Evolutionary conservation across 2,797 vertebrate genomes (phyloP).

Genomic region (Tiaroga cobitis): DNA sequence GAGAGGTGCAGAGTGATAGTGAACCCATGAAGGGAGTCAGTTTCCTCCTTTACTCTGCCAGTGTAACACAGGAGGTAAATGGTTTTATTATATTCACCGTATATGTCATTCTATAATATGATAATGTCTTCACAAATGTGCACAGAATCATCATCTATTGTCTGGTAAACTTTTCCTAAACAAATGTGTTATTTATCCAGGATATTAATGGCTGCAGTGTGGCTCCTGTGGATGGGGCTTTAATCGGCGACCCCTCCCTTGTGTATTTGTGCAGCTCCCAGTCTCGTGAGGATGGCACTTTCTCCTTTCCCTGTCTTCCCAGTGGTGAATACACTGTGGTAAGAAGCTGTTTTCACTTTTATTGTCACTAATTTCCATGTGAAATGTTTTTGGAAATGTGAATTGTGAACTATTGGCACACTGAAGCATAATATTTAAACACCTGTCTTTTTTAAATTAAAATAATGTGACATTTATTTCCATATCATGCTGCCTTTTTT

Average conservation of each 20-base stretch:
- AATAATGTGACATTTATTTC: no score
- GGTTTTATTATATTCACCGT: not conserved
- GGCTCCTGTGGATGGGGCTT: conserved; percentile 86
- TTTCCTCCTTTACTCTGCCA: conserved; percentile 93
- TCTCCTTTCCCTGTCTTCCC: conserved; percentile 89
- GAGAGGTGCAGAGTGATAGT: conserved; percentile 94
- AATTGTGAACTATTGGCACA: not conserved
- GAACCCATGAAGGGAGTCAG: conserved; percentile 98
- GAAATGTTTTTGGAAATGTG: not conserved
- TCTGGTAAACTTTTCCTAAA: not conserved
- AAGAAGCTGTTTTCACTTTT: conserved; percentile 46
- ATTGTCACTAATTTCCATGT: not conserved
- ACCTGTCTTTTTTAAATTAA: no score
- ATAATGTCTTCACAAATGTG: not conserved
- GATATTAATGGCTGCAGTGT: conserved; percentile 87
- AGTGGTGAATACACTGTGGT: conserved; percentile 95
- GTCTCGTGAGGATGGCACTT: conserved; percentile 90
- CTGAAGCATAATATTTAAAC: not conserved
- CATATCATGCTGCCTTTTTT: no score
- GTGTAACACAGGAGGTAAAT: conserved; percentile 86
- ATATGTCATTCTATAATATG: not conserved
- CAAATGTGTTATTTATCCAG: conserved; percentile 67
- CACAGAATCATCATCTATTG: not conserved
- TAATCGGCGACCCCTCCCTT: conserved; percentile 80
- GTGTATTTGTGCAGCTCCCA: conserved; percentile 88